Evolutionary conservation across 2,113 vertebrate genomes (phyloP).

Genomic region (Paradoxurus hermaphroditus): DNA sequence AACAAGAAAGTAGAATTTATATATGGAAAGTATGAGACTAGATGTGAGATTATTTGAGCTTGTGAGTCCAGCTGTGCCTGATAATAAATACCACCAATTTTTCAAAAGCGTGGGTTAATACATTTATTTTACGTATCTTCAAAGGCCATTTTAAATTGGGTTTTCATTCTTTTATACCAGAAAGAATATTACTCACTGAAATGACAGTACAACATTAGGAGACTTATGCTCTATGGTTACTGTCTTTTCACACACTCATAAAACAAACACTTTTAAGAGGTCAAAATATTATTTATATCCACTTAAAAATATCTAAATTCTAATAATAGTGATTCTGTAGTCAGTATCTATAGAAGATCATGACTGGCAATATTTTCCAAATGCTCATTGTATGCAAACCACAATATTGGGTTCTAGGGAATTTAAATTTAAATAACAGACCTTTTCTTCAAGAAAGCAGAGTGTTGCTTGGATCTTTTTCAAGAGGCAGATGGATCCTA

Average conservation of each 20-base stretch:
- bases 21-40: neutral
- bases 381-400: neutral
- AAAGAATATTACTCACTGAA: neutral
- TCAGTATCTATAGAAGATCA: neutral
- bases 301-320: neutral
- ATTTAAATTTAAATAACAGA: neutral
- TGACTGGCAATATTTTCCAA: neutral
- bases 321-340: neutral
- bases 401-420: neutral
- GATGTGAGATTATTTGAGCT: neutral
- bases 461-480: neutral
- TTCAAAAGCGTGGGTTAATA: neutral
- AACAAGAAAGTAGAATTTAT: neutral
- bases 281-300: neutral
- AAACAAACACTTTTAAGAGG: neutral
- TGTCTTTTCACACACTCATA: neutral
- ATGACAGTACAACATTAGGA: neutral
- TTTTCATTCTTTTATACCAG: neutral
- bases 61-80: neutral
- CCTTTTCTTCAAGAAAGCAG: neutral
- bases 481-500: neutral
- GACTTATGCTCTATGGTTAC: neutral
- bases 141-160: neutral
- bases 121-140: neutral
- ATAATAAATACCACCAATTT: neutral